These are phyloP conservation scores for Abrostola triplasia DNA, from an alignment of 2,888 invertebrate genomes.

Conservation along the genomic window DNA sequence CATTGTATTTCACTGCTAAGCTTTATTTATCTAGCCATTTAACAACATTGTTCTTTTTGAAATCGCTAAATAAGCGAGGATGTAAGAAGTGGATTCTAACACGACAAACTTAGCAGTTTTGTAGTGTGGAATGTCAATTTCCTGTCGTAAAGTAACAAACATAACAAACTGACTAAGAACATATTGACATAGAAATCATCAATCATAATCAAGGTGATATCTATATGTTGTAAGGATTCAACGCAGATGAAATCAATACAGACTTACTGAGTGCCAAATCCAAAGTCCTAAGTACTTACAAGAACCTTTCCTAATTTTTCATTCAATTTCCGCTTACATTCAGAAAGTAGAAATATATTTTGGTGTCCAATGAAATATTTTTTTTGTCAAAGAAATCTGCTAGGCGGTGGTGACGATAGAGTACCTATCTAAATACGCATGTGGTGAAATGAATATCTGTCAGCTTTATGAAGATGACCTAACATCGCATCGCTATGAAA, in stretches of 20 bases:
- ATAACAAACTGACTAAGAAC: conserved; percentile 1
- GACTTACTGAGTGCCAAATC: conserved; percentile 3
- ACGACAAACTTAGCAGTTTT: conserved; percentile 20
- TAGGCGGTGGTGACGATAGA: background rate
- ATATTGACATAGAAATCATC: no score
- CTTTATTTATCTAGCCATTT: no score
- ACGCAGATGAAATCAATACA: conserved; percentile 33
- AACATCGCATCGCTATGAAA: background rate
- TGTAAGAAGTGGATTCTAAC: conserved; percentile 20
- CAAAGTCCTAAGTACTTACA: conserved; percentile 20
- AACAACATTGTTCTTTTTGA: no score
- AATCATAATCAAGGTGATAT: conserved; percentile 15
- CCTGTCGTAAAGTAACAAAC: conserved; percentile 20
- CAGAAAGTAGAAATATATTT: conserved; percentile 7
- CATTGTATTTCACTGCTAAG: no score
- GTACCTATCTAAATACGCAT: background rate
- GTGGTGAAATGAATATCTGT: background rate
- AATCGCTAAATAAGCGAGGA: background rate
- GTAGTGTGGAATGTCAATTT: conserved; percentile 29
- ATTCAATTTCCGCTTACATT: conserved; percentile 1
- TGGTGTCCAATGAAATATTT: conserved; percentile 1
- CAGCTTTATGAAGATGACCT: background rate
- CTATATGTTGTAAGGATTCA: conserved; percentile 19
- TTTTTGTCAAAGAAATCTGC: background rate
- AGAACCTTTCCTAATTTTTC: conserved; percentile 12